phyloP scores from a whole-genome alignment of 2,113 vertebrate species.

The Fregata magnificens region DNA sequence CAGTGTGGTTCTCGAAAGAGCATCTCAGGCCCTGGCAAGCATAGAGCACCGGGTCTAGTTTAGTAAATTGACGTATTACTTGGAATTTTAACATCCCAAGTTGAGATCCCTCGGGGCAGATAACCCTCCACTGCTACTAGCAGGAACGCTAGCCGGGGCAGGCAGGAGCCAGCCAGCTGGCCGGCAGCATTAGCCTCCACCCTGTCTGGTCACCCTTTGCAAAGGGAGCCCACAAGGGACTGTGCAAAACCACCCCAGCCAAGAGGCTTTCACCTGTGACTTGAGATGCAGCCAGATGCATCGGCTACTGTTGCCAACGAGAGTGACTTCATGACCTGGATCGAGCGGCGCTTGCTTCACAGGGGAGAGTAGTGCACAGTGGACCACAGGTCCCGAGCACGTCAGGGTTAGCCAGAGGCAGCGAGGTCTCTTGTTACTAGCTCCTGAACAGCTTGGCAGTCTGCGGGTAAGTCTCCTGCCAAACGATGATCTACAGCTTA shows the following conservation, averaged over 20 bases:
- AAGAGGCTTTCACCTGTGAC: neutral
- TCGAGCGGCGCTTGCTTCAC: neutral
- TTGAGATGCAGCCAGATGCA: neutral
- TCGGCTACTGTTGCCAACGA: neutral
- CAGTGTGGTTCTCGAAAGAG: neutral
- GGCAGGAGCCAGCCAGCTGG: neutral
- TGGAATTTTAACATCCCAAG: neutral
- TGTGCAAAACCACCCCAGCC: neutral
- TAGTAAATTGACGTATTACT: neutral
- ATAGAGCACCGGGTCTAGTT: neutral
- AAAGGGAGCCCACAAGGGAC: neutral
- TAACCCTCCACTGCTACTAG: too few relatives aligned
- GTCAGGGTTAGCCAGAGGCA: neutral
- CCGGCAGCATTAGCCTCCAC: neutral
- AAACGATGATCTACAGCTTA: neutral
- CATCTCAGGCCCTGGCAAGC: neutral
- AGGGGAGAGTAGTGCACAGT: neutral
- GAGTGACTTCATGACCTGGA: neutral
- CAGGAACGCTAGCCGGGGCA: neutral
- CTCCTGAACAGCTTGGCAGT: neutral
- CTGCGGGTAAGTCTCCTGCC: neutral
- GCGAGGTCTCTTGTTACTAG: neutral
- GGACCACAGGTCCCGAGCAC: neutral
- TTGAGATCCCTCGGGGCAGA: neutral
- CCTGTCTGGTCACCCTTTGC: neutral